phyloP scores from a whole-genome alignment of 1,140 invertebrate genomes.

The Acromyrmex charruanus region DNA sequence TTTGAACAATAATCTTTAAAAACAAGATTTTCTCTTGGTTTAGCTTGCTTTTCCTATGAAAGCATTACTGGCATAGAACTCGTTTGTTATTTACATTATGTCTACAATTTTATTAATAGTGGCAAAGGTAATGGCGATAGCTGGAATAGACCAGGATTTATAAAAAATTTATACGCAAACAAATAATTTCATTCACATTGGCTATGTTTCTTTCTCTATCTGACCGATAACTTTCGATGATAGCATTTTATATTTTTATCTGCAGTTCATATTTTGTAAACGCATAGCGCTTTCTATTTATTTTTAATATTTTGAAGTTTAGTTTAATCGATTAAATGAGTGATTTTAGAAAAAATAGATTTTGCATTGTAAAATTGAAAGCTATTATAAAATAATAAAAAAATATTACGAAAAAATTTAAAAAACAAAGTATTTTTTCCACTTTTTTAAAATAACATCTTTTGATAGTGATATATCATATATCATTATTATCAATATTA shows the following conservation, averaged over 20 bases:
- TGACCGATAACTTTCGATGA: not conserved
- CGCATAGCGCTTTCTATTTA: not conserved
- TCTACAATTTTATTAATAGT: constrained; percentile 47
- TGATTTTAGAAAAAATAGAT: not conserved
- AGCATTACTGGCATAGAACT: not conserved
- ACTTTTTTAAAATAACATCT: not conserved
- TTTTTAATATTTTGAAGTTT: not conserved
- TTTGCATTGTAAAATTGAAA: not conserved
- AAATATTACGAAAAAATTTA: not conserved
- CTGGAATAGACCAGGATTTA: constrained; percentile 15
- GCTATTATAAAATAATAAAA: not conserved
- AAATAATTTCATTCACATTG: constrained; percentile 24
- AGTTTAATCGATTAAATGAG: not conserved
- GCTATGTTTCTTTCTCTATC: not conserved
- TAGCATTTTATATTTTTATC: not conserved
- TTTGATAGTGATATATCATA: too few relatives aligned
- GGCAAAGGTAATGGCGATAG: not conserved
- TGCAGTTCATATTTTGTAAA: not conserved
- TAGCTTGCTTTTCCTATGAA: not conserved
- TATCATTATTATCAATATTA: too few relatives aligned
- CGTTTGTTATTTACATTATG: constrained; percentile 3
- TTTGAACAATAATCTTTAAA: not conserved
- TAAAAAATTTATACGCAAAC: not conserved
- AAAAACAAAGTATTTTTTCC: not conserved
- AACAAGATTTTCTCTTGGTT: not conserved